phyloP scores from a whole-genome alignment of 1,140 invertebrate genomes.

The Drosophila gunungcola region DNA sequence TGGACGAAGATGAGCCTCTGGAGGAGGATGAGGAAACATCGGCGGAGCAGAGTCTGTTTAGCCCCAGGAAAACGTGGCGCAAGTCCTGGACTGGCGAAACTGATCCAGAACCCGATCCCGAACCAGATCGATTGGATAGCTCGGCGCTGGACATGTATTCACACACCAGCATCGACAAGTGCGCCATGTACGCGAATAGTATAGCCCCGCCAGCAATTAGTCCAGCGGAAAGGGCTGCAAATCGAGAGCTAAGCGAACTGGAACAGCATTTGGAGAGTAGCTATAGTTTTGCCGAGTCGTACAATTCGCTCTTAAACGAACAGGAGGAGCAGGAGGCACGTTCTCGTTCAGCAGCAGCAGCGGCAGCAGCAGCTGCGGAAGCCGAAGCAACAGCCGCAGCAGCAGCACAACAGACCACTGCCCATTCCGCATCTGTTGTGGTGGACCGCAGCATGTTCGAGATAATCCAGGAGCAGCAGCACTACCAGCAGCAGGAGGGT shows the following conservation, averaged over 20 bases:
- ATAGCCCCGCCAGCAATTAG: slow-evolving; percentile 1
- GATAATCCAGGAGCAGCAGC: slow-evolving; percentile 77
- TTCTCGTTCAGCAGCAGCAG: slow-evolving; percentile 14
- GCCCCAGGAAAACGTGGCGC: slow-evolving; percentile 49
- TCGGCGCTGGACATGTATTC: slow-evolving; percentile 13
- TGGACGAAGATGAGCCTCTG: slow-evolving; percentile 49
- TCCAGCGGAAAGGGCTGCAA: not conserved
- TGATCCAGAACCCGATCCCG: slow-evolving; percentile 29
- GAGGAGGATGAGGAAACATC: slow-evolving; percentile 38
- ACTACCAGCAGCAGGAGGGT: slow-evolving; percentile 79
- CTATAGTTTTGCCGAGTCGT: slow-evolving; percentile 81
- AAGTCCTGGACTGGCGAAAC: slow-evolving; percentile 33
- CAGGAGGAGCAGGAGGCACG: slow-evolving; percentile 42
- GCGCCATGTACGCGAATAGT: slow-evolving; percentile 31
- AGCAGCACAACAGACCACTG: slow-evolving; percentile 1
- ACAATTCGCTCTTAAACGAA: slow-evolving; percentile 72
- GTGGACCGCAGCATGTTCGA: slow-evolving; percentile 60
- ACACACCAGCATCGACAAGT: slow-evolving; percentile 20
- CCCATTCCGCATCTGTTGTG: slow-evolving; percentile 28
- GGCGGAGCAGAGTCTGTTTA: slow-evolving; percentile 30
- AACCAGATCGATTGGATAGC: slow-evolving; percentile 7
- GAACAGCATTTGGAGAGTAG: slow-evolving; percentile 54
- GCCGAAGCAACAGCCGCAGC: slow-evolving; percentile 7
- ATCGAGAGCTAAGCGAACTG: slow-evolving; percentile 7
- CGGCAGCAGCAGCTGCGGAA: slow-evolving; percentile 9